Conservation (phyloP, 2,113 vertebrate genomes). For the Brevimyrus niger region DNA sequence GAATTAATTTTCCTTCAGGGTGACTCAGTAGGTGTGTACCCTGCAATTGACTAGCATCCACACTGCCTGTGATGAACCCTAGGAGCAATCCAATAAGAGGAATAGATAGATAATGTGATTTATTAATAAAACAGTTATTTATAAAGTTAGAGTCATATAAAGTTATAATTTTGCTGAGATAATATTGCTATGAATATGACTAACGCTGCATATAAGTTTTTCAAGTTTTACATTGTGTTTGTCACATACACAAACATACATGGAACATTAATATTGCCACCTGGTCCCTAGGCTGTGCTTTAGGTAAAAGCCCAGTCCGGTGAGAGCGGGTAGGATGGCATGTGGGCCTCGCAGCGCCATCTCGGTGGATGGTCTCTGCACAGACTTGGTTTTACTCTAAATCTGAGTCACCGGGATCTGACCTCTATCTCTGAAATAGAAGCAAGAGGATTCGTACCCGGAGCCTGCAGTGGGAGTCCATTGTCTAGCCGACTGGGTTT, state of each 20-base stretch:
- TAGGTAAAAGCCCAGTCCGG: neutral
- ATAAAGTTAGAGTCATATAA: neutral
- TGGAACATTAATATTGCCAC: neutral
- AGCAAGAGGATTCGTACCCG: conserved; percentile 60
- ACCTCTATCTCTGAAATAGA: neutral
- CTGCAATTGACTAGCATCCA: neutral
- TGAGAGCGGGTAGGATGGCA: neutral
- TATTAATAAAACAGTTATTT: neutral
- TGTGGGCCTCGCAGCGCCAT: neutral
- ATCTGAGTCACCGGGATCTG: neutral
- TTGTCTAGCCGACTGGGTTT: conserved; percentile 80
- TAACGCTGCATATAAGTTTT: neutral
- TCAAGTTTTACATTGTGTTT: neutral
- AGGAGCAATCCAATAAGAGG: neutral
- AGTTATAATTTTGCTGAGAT: neutral
- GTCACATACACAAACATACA: neutral
- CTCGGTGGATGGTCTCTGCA: neutral
- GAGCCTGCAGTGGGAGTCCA: conserved; percentile 67
- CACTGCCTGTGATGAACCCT: neutral
- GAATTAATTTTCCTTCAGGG: neutral
- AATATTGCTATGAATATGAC: neutral
- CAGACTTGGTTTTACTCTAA: neutral
- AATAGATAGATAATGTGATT: neutral
- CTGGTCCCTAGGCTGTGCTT: neutral
- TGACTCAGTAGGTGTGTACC: neutral